A percentile compares a stretch with the other conserved stretches of the same genome.
phyloP scores from a whole-genome alignment of 2,888 invertebrate genomes.

The Aethes cnicana region DNA sequence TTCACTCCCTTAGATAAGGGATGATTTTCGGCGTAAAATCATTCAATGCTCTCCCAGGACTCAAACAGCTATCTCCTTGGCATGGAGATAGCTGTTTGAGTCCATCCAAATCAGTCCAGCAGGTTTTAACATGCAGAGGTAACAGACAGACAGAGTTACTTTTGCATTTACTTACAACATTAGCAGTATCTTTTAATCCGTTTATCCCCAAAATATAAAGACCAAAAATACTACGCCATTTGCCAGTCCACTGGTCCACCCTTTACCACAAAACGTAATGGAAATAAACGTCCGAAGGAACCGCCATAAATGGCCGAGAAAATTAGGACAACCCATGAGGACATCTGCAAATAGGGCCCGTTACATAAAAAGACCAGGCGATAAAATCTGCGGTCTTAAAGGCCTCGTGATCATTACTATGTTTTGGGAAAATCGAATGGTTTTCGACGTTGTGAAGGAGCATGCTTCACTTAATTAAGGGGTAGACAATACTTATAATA shows the following conservation, averaged over 20 bases:
- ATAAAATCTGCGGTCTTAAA: conserved; percentile 65
- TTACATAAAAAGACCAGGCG: conserved; percentile 62
- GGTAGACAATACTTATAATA: no score
- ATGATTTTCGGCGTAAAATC: no score
- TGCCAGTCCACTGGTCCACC: conserved; percentile 2
- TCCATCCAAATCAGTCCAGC: no score
- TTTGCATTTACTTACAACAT: no score
- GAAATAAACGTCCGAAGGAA: conserved; percentile 28
- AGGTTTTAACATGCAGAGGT: no score
- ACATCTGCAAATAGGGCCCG: conserved; percentile 61
- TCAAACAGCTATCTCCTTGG: no score
- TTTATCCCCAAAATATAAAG: not conserved
- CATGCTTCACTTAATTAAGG: conserved; percentile 5
- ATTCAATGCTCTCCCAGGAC: no score
- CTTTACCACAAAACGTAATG: conserved; percentile 18
- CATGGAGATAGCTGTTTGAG: no score
- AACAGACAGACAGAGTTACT: no score
- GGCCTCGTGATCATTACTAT: conserved; percentile 57
- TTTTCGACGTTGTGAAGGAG: conserved; percentile 45
- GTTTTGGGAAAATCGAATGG: conserved; percentile 66
- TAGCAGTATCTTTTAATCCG: no score
- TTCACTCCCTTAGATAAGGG: no score
- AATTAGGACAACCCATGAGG: conserved; percentile 55
- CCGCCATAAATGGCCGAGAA: conserved; percentile 51
- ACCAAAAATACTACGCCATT: conserved; percentile 2